Percentiles rank a stretch among this genome's conserved stretches.
Evolutionary conservation across 2,113 vertebrate genomes (phyloP).

Genomic region (Bostrychus sinensis): DNA sequence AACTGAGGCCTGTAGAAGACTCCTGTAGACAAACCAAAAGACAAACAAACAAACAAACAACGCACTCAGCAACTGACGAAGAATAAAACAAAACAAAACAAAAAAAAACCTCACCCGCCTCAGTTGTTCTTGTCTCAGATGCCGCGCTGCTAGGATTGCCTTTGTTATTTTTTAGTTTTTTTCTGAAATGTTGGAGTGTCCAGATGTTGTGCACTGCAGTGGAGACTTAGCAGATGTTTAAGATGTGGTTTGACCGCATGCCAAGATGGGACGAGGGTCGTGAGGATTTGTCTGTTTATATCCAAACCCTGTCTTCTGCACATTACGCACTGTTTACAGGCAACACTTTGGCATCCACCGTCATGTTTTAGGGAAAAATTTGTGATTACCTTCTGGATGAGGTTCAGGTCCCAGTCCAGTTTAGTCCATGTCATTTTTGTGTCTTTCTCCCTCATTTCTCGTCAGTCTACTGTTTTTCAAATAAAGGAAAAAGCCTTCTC

Average conservation of each 20-base stretch:
- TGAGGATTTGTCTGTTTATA: slow-evolving; percentile 34
- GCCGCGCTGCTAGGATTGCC: slow-evolving; percentile 60
- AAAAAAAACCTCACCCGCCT: slow-evolving; percentile 31
- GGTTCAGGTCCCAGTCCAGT: no score
- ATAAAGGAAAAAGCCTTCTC: no score
- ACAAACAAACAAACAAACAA: no score
- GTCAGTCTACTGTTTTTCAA: no score
- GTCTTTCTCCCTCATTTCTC: no score
- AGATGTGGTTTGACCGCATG: slow-evolving; percentile 63
- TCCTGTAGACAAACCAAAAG: background rate
- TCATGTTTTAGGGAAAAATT: slow-evolving; percentile 13
- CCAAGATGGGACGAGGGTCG: slow-evolving; percentile 45
- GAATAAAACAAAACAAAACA: background rate
- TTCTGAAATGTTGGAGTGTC: slow-evolving; percentile 50
- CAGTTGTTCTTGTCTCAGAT: slow-evolving; percentile 61
- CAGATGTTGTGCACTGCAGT: slow-evolving; percentile 57
- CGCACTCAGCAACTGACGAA: no score
- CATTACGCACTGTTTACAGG: slow-evolving; percentile 5
- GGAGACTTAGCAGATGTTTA: slow-evolving; percentile 43
- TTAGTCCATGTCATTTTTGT: no score
- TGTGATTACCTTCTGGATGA: no score
- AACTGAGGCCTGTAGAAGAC: slow-evolving; percentile 42
- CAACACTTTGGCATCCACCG: slow-evolving; percentile 15
- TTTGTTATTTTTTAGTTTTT: no score
- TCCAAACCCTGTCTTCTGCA: slow-evolving; percentile 43